These are phyloP conservation scores for Palythoa caribaeorum DNA, from an alignment of 92 coral and sea anemone genomes.

Conservation along the genomic window DNA sequence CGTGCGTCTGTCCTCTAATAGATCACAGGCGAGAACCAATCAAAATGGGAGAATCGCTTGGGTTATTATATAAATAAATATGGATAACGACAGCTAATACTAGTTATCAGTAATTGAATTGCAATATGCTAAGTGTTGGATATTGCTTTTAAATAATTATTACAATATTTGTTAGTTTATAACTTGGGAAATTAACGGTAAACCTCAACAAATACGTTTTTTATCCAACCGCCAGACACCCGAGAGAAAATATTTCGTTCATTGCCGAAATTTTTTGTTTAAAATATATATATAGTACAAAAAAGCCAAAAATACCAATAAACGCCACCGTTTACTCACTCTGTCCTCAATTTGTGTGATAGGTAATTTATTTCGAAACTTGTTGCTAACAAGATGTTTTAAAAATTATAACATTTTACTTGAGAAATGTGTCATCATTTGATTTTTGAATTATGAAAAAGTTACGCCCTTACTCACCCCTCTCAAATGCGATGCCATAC, in stretches of 20 bases:
- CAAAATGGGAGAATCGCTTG: no score
- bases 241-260: not conserved
- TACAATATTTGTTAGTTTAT: not conserved
- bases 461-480: not conserved
- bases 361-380: no score
- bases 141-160: not conserved
- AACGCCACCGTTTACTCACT: not conserved
- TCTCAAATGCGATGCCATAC: slow-evolving; percentile 19
- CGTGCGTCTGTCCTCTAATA: no score
- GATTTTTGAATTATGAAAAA: not conserved
- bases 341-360: not conserved
- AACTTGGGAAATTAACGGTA: not conserved
- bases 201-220: not conserved
- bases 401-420: not conserved
- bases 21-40: no score
- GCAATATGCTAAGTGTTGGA: not conserved
- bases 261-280: not conserved
- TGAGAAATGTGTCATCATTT: not conserved
- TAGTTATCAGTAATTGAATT: not conserved
- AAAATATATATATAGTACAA: not conserved
- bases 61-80: no score
- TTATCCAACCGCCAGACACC: not conserved
- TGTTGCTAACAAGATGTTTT: not conserved
- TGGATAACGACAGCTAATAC: not conserved
- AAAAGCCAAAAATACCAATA: not conserved